A percentile compares a stretch with the other conserved stretches of the same genome.
Conservation (phyloP, 2,888 invertebrate species). For the Tuta absoluta region DNA sequence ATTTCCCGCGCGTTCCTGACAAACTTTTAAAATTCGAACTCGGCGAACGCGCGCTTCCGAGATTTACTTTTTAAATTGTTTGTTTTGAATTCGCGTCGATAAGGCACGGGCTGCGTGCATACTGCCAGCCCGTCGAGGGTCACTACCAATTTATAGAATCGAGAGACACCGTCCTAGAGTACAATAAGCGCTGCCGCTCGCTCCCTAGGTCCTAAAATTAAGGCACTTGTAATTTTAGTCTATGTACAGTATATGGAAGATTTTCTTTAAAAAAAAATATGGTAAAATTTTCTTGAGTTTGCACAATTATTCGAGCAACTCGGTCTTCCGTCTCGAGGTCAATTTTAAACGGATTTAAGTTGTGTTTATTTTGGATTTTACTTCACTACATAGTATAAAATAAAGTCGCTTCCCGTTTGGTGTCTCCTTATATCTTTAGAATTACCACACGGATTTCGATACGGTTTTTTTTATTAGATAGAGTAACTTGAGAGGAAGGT, state of each 20-base stretch:
- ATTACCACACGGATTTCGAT: no score
- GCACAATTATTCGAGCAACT: no score
- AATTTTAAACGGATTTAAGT: no score
- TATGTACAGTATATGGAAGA: background rate
- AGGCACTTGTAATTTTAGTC: constrained; percentile 1
- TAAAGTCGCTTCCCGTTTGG: no score
- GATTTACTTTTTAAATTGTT: constrained; percentile 23
- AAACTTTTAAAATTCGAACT: constrained; percentile 29
- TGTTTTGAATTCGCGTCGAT: constrained; percentile 44
- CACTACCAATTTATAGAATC: constrained; percentile 62
- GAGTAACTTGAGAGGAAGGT: no score
- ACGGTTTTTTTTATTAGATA: no score
- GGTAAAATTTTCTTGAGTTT: no score
- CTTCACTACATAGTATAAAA: no score
- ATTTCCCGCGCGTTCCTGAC: constrained; percentile 38
- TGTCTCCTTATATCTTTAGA: no score
- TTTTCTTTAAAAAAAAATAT: no score
- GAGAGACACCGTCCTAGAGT: constrained; percentile 29
- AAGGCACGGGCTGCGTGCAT: constrained; percentile 42
- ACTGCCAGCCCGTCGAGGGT: constrained; percentile 52
- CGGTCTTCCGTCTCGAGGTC: no score
- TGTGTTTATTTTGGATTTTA: no score
- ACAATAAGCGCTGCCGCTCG: constrained; percentile 1
- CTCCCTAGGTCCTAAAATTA: constrained; percentile 18
- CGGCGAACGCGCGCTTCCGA: constrained; percentile 28